These are phyloP conservation scores for mouse (Mus musculus) DNA, from an alignment of 2,113 vertebrate genomes.

Conservation along the genomic window GRCm39 chr4:148893501-148894000, in stretches of 20 bases:
- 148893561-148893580: conserved; percentile 99
- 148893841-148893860: conserved; percentile 62
- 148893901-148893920: conserved; percentile 72
- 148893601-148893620: conserved; percentile 75
- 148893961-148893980: conserved; percentile 89
- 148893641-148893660: conserved; percentile 83
- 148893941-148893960: conserved; percentile 85
- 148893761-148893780: conserved; percentile 86
- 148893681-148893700: conserved; percentile 97
- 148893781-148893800: conserved; percentile 86
- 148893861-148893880: conserved; percentile 48
- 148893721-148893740: conserved; percentile 89
- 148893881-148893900: conserved; percentile 67
- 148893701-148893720: conserved; percentile 91
- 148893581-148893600: conserved; percentile 93
- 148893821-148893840: conserved; percentile 76
- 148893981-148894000: conserved; percentile 87
- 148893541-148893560: conserved; percentile 97
- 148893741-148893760: conserved; percentile 85
- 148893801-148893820: conserved; percentile 70
- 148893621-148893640: conserved; percentile 60
- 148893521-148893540: conserved; percentile 99
- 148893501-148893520: conserved; percentile 99
- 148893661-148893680: conserved; percentile 89
- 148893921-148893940: conserved; percentile 66